phyloP scores from a whole-genome alignment of 2,113 vertebrate genomes.

The Anser brachyrhynchus region DNA sequence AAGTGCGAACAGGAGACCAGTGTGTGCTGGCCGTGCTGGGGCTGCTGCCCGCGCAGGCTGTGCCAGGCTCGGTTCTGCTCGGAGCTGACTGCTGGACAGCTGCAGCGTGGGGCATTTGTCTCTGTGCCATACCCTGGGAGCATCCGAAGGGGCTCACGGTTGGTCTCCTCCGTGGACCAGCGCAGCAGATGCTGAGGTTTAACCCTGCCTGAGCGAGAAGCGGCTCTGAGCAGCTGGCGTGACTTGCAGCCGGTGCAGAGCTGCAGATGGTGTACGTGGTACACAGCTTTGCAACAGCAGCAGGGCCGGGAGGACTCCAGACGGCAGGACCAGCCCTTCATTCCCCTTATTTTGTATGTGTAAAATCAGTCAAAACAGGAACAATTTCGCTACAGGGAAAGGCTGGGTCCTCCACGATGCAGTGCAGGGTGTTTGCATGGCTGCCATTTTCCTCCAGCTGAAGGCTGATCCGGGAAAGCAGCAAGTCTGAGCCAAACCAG shows the following conservation, averaged over 20 bases:
- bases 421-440: background rate
- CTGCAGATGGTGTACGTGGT: background rate
- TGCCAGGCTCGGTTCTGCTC: background rate
- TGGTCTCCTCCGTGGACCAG: background rate
- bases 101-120: background rate
- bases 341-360: background rate
- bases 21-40: rapidly evolving
- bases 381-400: background rate
- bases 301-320: background rate
- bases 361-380: background rate
- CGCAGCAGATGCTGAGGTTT: background rate
- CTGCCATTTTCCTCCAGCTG: background rate
- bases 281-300: background rate
- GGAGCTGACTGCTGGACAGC: background rate
- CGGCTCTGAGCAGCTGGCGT: background rate
- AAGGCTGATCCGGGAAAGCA: background rate
- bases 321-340: rapidly evolving
- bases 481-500: rapidly evolving
- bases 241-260: background rate
- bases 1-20: background rate
- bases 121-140: background rate
- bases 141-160: rapidly evolving
- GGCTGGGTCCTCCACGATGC: background rate
- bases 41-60: background rate
- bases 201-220: background rate